phyloP scores from a whole-genome alignment of 2,888 invertebrate genomes.

The Drosophila hawaiiensis region DNA sequence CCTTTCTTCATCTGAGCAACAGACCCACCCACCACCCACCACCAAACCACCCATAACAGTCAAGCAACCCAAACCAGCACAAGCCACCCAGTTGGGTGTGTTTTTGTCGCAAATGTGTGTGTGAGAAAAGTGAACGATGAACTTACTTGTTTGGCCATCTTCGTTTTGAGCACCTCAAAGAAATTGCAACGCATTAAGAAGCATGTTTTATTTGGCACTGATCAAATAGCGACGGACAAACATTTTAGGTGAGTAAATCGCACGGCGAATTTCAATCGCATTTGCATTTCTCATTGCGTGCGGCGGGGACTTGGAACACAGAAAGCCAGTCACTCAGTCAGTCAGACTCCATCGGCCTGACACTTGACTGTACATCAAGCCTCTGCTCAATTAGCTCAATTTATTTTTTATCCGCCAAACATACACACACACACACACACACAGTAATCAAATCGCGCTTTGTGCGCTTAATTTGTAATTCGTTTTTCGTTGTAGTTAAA shows the following conservation, averaged over 20 bases:
- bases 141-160: slow-evolving; percentile 41
- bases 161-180: slow-evolving; percentile 1
- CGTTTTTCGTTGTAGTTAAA: slow-evolving; percentile 42
- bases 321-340: background rate
- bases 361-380: slow-evolving; percentile 30
- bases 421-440: slow-evolving; percentile 45
- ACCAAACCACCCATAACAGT: slow-evolving; percentile 2
- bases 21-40: slow-evolving; percentile 6
- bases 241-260: slow-evolving; percentile 62
- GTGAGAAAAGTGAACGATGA: slow-evolving; percentile 29
- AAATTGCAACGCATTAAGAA: slow-evolving; percentile 48
- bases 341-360: background rate
- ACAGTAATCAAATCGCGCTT: slow-evolving; percentile 54
- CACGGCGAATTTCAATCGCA: background rate
- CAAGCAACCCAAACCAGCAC: background rate
- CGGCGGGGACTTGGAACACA: background rate
- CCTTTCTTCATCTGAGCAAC: slow-evolving; percentile 28
- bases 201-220: slow-evolving; percentile 80
- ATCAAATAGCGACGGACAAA: slow-evolving; percentile 75
- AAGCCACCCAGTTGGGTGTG: slow-evolving; percentile 13
- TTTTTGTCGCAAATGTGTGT: slow-evolving; percentile 9
- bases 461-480: slow-evolving; percentile 72
- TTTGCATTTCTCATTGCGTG: background rate
- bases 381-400: slow-evolving; percentile 71
- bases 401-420: slow-evolving; percentile 70